Conservation (phyloP, 92 coral and sea anemone species). For the Virgularia gustaviana region DNA sequence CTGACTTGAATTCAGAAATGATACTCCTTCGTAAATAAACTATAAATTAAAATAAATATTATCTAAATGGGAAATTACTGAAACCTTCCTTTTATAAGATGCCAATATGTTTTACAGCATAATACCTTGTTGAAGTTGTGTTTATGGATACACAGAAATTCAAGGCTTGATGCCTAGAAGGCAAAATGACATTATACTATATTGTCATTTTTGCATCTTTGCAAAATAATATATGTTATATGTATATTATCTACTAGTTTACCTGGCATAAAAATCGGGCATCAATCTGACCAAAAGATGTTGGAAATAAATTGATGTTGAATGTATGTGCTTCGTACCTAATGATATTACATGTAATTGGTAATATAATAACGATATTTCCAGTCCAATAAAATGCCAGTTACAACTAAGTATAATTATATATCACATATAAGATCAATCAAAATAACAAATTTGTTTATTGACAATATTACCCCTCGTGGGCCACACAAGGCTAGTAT, state of each 20-base stretch:
- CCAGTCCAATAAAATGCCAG: no score
- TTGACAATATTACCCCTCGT: no score
- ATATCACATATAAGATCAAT: no score
- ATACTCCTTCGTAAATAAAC: conserved; percentile 84
- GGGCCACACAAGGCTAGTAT: no score
- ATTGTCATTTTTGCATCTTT: no score
- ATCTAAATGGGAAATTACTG: background rate
- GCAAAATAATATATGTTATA: background rate
- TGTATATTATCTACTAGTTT: background rate
- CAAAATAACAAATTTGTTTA: no score
- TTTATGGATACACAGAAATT: conserved; percentile 76
- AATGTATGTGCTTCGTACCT: conserved; percentile 79
- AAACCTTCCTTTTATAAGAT: background rate
- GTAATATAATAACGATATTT: no score
- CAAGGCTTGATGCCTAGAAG: conserved; percentile 88
- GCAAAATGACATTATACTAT: no score
- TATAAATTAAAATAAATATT: conserved; percentile 12
- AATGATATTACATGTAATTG: no score
- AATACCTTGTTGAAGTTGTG: conserved; percentile 90
- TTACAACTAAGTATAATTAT: no score
- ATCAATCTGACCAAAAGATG: conserved; percentile 80
- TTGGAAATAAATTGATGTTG: conserved; percentile 77
- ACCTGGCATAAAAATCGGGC: conserved; percentile 89
- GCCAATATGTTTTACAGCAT: no score
- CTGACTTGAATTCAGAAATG: conserved; percentile 79